Evolutionary conservation across 2,888 invertebrate species (phyloP), one percentile per base, ranked within the genome.

Genomic region (Oeneis ivallda): DNA sequence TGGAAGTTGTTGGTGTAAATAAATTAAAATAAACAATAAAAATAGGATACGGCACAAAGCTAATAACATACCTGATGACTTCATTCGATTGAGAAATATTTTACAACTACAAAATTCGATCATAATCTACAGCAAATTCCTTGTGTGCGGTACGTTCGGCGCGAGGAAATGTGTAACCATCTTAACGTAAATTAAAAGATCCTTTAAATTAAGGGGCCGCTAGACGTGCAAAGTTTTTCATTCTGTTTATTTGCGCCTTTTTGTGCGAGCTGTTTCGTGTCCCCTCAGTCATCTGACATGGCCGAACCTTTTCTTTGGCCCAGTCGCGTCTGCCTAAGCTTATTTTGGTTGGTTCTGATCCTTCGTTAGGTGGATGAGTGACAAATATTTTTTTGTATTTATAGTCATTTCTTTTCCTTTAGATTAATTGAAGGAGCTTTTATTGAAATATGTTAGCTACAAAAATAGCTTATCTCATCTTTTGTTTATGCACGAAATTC

Each of bases 121-220:
- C 7, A 37, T 1, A 37, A 9, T 37, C 8, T 9, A 37, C 37
- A 26, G 3, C 17, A 49, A 49, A 34, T 3, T 15, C 19, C 9
- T 37, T 15, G 5, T 37, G 17, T 37, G 37, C 53, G n/a, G 34
- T 9, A 9, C 54, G 13, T 7, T 19, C 7, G 19, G 10, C 19
- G 2, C 19, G 0, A 9, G 6, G 13, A 11, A 39, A 19, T 56
- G 19, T 56, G 56, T 39, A 41, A 56, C 2, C 39, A 41, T 11
- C 13, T 19, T 56, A 19, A 39, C 8, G 0, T 41, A 19, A 17
- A 19, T 11, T 41, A 39, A 41, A 56, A 56, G 39, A 56, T 53
- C 19, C 41, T 19, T 56, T 17, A 56, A 56, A 56, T 56, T 56
- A 56, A 56, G 56, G 56, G 56, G 56, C 41, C 56, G 41, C 41